Conservation (phyloP, 2,113 vertebrate species). For the Pteronura brasiliensis region DNA sequence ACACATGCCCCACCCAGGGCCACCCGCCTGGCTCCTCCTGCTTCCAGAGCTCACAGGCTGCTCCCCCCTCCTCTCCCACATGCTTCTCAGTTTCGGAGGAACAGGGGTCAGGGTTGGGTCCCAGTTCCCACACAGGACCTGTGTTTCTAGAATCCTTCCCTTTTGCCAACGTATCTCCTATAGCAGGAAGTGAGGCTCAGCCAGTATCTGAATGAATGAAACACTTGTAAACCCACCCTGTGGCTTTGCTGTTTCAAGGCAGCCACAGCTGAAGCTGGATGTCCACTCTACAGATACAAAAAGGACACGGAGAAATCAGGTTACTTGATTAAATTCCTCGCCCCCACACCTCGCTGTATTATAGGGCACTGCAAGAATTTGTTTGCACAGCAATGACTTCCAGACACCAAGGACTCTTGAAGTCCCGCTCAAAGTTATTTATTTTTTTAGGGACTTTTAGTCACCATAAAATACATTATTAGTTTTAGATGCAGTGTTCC, state of each 20-base stretch:
- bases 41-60: rapidly evolving
- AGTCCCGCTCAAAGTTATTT: neutral
- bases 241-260: neutral
- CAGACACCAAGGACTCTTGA: neutral
- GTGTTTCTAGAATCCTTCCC: neutral
- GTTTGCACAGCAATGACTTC: neutral
- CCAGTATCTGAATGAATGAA: neutral
- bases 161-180: neutral
- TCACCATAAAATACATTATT: too few relatives aligned
- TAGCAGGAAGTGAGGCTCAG: neutral
- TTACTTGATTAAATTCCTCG: neutral
- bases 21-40: neutral
- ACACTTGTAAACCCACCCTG: neutral
- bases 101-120: neutral
- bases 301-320: neutral
- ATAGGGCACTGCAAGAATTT: neutral
- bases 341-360: neutral
- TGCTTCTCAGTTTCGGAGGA: neutral
- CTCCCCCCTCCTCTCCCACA: neutral
- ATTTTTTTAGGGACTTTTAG: too few relatives aligned
- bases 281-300: neutral
- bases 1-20: rapidly evolving
- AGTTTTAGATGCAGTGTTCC: too few relatives aligned
- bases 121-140: neutral
- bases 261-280: neutral